phyloP scores from a whole-genome alignment of 1,140 invertebrate genomes.

The Drosophila saltans region DNA sequence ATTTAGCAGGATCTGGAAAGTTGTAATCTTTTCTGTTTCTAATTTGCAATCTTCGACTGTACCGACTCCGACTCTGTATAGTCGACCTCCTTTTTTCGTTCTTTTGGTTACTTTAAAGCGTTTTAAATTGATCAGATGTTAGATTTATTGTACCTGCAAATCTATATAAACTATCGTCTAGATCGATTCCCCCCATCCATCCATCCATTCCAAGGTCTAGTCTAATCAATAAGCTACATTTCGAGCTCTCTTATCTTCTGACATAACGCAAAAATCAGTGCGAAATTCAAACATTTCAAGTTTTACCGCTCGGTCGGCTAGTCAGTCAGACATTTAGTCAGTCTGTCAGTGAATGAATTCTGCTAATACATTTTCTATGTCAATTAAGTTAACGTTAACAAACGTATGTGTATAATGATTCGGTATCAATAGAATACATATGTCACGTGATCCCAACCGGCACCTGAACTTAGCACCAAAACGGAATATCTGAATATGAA shows the following conservation, averaged over 20 bases:
- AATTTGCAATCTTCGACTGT: too few relatives aligned
- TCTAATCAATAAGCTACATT: background rate
- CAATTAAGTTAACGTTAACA: slow-evolving; percentile 2
- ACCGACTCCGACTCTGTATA: too few relatives aligned
- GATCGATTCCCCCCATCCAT: background rate
- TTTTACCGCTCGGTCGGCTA: background rate
- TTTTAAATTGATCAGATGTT: background rate
- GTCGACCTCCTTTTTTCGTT: too few relatives aligned
- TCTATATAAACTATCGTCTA: background rate
- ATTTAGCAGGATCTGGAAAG: too few relatives aligned
- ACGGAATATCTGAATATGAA: slow-evolving; percentile 7
- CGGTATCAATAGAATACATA: slow-evolving; percentile 3
- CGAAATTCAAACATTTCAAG: slow-evolving; percentile 2
- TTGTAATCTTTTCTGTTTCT: too few relatives aligned
- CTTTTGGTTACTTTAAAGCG: background rate
- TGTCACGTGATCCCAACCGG: slow-evolving; percentile 7
- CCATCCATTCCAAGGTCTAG: background rate
- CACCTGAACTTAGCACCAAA: slow-evolving; percentile 12
- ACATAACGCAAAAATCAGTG: slow-evolving; percentile 1
- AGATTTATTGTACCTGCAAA: background rate
- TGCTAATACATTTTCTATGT: slow-evolving; percentile 5
- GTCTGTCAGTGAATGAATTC: background rate
- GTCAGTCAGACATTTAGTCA: too few relatives aligned
- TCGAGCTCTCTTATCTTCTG: slow-evolving; percentile 1
- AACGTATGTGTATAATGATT: background rate